Base-by-base conservation (phyloP, 2,888 invertebrate species). In the Philereme transversata region DNA sequence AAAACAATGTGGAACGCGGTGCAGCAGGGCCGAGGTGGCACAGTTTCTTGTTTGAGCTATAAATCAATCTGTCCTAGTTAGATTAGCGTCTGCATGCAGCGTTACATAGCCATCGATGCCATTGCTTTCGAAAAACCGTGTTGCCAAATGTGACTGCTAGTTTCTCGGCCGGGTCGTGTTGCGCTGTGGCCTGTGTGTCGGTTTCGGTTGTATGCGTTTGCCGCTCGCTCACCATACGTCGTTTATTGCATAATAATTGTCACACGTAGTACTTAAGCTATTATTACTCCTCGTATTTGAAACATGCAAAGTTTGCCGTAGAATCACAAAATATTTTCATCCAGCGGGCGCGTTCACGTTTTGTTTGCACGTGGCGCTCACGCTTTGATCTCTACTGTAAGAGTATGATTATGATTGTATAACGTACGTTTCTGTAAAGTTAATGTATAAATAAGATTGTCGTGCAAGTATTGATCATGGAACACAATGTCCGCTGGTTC, bases 21-120 rank as follows among this genome's bases (percentile, higher is more conserved):
- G 82, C 79, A 82, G 76, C 82, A 86, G 84, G 86, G 84, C 88
- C 85, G 88, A 88, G 87, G 87, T 86, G 88, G 86, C 88, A 88
- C 85, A 84, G 87, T 88, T 90, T 88, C 87, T 87, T 84, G 84
- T 86, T 87, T 80, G 78, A 85, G 82, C 82, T 87, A 83, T 90
- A 88, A 91, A 88, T 89, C 86, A 87, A 86, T 87, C 81, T 83
- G 88, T 84, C 85, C 88, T 78, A 86, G 87, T 85, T 90, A 87
- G 86, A 89, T 88, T 85, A 87, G 79, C 76, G 81, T 85, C 80
- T 83, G 76, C 79, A 82, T 81, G 78, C 77, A 72, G 73, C 74
- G 79, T 80, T 82, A 77, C 81, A 79, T 73, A 76, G 78, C 70
- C 77, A 77, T 81, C 78, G 79, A 82, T 82, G 81, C 82, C 79